Evolutionary conservation across 2,113 vertebrate species (phyloP), one percentile per base, ranked within the genome.

Genomic region (Corythornis madagascariensis): DNA sequence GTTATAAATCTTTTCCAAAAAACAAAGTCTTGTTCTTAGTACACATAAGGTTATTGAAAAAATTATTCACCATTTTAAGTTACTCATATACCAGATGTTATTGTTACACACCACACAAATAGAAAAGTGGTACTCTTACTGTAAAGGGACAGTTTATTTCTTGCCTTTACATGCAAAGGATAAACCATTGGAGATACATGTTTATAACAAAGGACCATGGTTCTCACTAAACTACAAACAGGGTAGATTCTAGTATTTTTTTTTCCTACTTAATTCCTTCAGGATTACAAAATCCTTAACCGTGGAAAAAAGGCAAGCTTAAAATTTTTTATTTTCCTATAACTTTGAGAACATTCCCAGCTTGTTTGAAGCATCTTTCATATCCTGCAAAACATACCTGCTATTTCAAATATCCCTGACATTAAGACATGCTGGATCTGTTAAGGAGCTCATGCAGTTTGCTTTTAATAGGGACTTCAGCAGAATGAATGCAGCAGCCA

Each of bases 401-500:
- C 38, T 79, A 38, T 75, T 45, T 50, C 52, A 43, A 70, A 70
- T 50, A 70, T 3, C 57, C 63, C 66, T 63, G 42, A 70, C 33
- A 38, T 19, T 35, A 50, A 53, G 38, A 24, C 87, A 80, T 56
- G 78, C 84, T 33, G 10, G 14, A 74, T 61, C 63, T 81, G 75
- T 64, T 64, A 73, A 21, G 10, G 40, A 88, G 90, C 73, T 88
- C 93, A 57, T 86, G 85, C 86, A 70, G 24, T 33, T 45, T 75
- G 83, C 61, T 86, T 86, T 70, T 43, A 77, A 73, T 3, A 65
- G 12, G 43, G 61, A 67, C 53, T 67, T 61, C 0, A 89, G 78
- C 73, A 91, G 65, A 56, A 88, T 9, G 29, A 83, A 78, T 5
- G 47, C 65, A 94, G 86, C 73, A 93, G 86, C 75, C 73, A 90